Conservation (phyloP, 2,113 vertebrate species). For the Felis chaus region DNA sequence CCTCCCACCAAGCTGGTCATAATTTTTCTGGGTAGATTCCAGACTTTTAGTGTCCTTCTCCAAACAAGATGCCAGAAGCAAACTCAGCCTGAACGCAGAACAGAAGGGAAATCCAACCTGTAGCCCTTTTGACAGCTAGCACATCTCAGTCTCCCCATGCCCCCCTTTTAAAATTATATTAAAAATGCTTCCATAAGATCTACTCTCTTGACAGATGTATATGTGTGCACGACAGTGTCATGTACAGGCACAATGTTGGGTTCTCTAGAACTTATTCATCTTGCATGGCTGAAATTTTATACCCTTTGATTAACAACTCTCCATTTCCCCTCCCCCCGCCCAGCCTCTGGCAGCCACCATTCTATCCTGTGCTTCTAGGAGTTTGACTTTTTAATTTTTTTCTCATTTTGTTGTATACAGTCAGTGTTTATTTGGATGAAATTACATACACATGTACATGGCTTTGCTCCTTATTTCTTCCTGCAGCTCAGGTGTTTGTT, state of each 20-base stretch:
- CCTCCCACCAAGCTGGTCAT: background rate
- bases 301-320: background rate
- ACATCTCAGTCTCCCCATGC: background rate
- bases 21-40: background rate
- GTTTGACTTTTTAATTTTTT: background rate
- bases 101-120: background rate
- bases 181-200: background rate
- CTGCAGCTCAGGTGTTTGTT: background rate
- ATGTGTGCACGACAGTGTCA: background rate
- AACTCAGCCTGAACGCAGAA: background rate
- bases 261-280: no score
- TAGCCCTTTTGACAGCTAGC: background rate
- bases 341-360: background rate
- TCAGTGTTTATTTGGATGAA: background rate
- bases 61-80: background rate
- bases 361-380: background rate
- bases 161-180: background rate
- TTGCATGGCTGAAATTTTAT: background rate
- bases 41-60: background rate
- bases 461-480: background rate
- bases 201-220: background rate
- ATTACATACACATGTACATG: background rate
- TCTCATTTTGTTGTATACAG: background rate
- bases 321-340: background rate
- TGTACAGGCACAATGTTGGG: background rate